Base-by-base conservation (phyloP, 2,888 invertebrate genomes). In the Cylloceria caligata region DNA sequence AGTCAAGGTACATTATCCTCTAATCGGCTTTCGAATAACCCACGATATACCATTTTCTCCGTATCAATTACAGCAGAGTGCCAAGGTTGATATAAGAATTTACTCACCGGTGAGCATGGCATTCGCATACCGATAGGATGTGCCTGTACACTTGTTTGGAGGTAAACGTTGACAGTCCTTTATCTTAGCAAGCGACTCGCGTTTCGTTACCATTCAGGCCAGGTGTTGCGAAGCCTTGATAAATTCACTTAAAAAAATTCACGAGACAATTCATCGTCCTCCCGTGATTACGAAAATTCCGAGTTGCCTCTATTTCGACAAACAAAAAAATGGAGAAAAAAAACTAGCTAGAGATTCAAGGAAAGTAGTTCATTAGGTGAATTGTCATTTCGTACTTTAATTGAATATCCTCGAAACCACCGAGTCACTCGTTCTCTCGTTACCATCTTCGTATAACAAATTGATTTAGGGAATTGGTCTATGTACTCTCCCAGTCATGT, bases 1-100 rank as follows among this genome's bases (percentile, higher is more conserved):
- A 76, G 95, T 95, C 80, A 96, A 96, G 90, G 96, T 96, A 89
- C 83, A 80, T 60, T 60, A 9, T 60, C 34, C 9, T 16, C 7
- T 24, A 16, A 9, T 19, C 13, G 30, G 7, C 27, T 27, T n/a
- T 27, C 55, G 13, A 57, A 57, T 16, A 57, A 57, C 19, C 16
- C 16, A 16, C 34, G 7, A n/a, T 16, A 3, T 13, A 11, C 3
- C 16, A 34, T 60, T 60, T 36, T 34, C 19, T 2, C 9, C n/a
- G 16, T 60, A 34, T 34, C n/a, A 30, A 47, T 27, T 42, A 7
- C 34, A 55, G 11, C 21, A 42, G n/a, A 16, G 64, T 47, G 57
- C 27, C 39, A 3, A 55, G 52, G n/a, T 21, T 39, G n/a, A 47
- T 24, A 34, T 11, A 34, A 68, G 36, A 60, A 45, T 36, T 68